Conservation (phyloP, 2,797 vertebrate species). For the Setipinna tenuifilis region DNA sequence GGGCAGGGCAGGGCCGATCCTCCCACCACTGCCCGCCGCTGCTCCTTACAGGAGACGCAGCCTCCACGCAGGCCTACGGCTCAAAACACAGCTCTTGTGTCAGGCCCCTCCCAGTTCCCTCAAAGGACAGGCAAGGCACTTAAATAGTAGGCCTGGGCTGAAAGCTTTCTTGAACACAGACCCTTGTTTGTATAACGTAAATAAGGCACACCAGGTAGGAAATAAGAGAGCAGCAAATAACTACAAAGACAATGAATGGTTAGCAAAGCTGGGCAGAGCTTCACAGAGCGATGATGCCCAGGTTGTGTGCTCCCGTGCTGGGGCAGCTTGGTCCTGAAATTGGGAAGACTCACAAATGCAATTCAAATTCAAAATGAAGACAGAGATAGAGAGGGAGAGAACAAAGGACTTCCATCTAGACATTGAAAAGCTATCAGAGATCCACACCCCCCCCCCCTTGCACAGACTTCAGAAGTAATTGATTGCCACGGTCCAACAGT, state of each 20-base stretch:
- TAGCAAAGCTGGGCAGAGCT: neutral
- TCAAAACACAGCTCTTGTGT: conserved; percentile 7
- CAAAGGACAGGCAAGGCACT: conserved; percentile 7
- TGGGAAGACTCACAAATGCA: neutral
- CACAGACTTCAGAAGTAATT: neutral
- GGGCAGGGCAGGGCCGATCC: neutral
- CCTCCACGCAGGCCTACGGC: neutral
- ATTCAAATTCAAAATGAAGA: too few species aligned
- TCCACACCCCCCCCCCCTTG: neutral
- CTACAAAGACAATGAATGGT: neutral
- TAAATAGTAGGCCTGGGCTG: conserved; percentile 4
- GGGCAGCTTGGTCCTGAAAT: neutral
- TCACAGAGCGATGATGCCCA: neutral
- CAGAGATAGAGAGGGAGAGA: too few species aligned
- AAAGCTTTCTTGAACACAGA: neutral
- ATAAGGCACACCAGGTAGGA: neutral
- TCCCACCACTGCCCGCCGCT: neutral
- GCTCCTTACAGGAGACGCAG: neutral
- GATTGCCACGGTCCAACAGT: neutral
- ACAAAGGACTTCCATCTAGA: neutral
- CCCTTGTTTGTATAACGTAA: neutral
- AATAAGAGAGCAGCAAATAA: neutral
- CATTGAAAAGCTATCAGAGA: neutral
- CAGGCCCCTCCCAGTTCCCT: neutral
- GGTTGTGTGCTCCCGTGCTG: neutral